Percentiles rank a stretch among this genome's conserved stretches.
Evolutionary conservation across 2,888 invertebrate species (phyloP).

Genomic region (Tenthredo notha): DNA sequence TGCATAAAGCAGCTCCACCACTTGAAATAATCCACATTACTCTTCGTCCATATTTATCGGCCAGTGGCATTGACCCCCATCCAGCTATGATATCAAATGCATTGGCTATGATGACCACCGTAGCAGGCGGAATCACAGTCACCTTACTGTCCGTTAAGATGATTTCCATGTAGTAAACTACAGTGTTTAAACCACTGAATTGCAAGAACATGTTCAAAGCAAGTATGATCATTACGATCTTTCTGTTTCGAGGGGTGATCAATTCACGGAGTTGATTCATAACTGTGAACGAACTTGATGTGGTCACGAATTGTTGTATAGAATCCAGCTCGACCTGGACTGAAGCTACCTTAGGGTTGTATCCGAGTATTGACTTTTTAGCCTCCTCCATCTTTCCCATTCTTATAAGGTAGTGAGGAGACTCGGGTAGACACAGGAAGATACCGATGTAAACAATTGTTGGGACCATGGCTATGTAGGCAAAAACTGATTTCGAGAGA

Average conservation of each 20-base stretch:
- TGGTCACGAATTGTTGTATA: conserved; percentile 61
- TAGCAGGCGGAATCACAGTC: conserved; percentile 64
- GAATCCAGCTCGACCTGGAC: conserved; percentile 60
- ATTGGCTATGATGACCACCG: conserved; percentile 68
- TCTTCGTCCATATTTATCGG: conserved; percentile 50
- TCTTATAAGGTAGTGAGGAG: conserved; percentile 39
- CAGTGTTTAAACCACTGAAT: conserved; percentile 64
- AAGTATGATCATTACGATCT: conserved; percentile 60
- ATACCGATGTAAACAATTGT: not conserved
- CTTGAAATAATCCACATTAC: conserved; percentile 58
- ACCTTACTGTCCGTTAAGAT: conserved; percentile 67
- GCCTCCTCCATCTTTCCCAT: conserved; percentile 59
- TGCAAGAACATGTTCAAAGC: conserved; percentile 66
- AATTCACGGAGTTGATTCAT: conserved; percentile 58
- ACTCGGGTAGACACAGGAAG: conserved; percentile 40
- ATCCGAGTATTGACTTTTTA: conserved; percentile 65
- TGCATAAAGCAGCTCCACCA: conserved; percentile 58
- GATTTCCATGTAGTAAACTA: conserved; percentile 73
- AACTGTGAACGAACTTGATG: conserved; percentile 52
- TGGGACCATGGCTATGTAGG: conserved; percentile 17
- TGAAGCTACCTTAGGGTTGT: conserved; percentile 62
- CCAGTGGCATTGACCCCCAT: not conserved
- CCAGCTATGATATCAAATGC: not conserved
- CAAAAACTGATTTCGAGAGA: not conserved
- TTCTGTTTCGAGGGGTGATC: conserved; percentile 58